Evolutionary conservation across 2,888 invertebrate genomes (phyloP).

Genomic region (Andricus curvator): DNA sequence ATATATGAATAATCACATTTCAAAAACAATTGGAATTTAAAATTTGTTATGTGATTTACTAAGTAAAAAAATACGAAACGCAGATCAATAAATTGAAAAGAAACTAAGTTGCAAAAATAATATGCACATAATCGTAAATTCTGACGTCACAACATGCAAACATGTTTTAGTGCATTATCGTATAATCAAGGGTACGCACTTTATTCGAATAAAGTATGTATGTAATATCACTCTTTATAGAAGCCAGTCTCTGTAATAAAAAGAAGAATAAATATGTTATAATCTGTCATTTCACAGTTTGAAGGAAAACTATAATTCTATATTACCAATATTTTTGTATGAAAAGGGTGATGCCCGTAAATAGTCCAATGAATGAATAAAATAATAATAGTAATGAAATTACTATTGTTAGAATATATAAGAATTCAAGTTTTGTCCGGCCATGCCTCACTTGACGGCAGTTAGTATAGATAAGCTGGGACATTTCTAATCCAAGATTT

Average conservation of each 20-base stretch:
- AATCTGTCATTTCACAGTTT: constrained; percentile 13
- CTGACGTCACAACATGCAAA: constrained; percentile 43
- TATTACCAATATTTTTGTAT: not conserved
- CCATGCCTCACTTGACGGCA: too few species aligned
- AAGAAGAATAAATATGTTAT: constrained; percentile 25
- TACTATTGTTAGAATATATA: too few species aligned
- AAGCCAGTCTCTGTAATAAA: constrained; percentile 49
- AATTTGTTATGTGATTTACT: not conserved
- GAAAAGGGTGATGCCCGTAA: too few species aligned
- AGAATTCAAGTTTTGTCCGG: too few species aligned
- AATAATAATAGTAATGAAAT: too few species aligned
- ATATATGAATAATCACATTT: not conserved
- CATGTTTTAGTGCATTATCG: constrained; percentile 22
- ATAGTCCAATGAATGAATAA: too few species aligned
- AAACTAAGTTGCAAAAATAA: not conserved
- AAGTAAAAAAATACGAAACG: not conserved
- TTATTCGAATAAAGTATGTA: constrained; percentile 46
- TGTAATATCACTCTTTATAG: constrained; percentile 52
- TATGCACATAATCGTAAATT: not conserved
- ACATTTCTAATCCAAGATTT: too few species aligned
- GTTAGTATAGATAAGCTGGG: too few species aligned
- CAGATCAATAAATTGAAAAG: not conserved
- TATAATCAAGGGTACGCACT: constrained; percentile 50
- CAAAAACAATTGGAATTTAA: not conserved
- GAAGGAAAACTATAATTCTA: not conserved